Base-by-base conservation (phyloP, 2,113 vertebrate genomes). In the Brachirus orientalis region DNA sequence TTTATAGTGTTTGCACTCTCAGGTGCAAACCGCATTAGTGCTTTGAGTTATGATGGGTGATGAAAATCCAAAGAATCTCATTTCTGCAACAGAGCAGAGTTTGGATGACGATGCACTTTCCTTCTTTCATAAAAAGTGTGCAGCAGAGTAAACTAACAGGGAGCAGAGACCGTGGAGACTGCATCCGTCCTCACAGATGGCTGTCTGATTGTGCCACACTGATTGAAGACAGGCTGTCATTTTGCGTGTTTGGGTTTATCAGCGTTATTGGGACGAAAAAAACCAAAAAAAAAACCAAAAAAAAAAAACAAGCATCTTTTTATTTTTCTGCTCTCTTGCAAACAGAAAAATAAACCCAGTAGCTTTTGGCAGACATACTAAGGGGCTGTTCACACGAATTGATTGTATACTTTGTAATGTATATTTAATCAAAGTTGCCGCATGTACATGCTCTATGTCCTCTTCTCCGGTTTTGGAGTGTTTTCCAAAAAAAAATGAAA, bases 221-320 rank as follows among this genome's bases (percentile, higher is more conserved):
- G 78, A 82, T 81, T 40, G 73, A 83, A 54, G 74, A 75, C 60
- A n/a, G 40, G 47, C 48, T 80, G 76, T 54, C 76, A 62, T 83
- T 75, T 60, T 63, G 10, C 18, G 22, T 58, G 40, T 82, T 75
- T 12, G 44, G 35, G 68, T 80, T 80, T 54, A 65, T 84, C 81
- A 76, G 82, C 63, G 66, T 84, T 75, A 75, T 59, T 40, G 52
- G 63, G 58, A 48, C 12, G 76, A 67, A 13, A 43, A 13, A 86
- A n/a, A n/a, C n/a, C n/a, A n/a, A n/a, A n/a, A n/a, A n/a, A n/a
- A n/a, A n/a, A n/a, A n/a, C n/a, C n/a, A n/a, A n/a, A n/a, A n/a
- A n/a, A n/a, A n/a, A n/a, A n/a, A n/a, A n/a, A n/a, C n/a, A n/a
- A n/a, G n/a, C n/a, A n/a, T n/a, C n/a, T n/a, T n/a, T 28, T 28